A percentile compares a stretch with the other conserved stretches of the same genome.
Evolutionary conservation across 2,888 invertebrate species (phyloP).

Genomic region (Eupithecia tripunctaria): DNA sequence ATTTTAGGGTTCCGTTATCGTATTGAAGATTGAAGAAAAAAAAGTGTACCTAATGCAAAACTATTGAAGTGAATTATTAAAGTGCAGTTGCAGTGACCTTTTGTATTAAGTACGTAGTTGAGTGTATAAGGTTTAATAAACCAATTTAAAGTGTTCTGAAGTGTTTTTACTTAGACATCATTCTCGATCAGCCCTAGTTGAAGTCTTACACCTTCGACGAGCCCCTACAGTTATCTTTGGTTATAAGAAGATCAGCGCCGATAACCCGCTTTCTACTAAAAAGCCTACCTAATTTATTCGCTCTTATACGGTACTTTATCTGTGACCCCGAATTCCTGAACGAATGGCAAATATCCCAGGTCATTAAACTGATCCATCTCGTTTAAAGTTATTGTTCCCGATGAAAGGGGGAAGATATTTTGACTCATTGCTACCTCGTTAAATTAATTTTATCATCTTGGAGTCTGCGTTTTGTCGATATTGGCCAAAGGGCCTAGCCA

Average conservation of each 20-base stretch:
- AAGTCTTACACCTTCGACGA: too few species aligned
- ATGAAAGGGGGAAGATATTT: slow-evolving; percentile 1
- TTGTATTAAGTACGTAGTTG: too few species aligned
- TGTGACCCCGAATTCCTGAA: slow-evolving; percentile 35
- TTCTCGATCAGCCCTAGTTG: too few species aligned
- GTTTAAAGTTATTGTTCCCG: slow-evolving; percentile 17
- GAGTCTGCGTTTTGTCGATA: neutral
- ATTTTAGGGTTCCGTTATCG: neutral
- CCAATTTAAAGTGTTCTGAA: too few species aligned
- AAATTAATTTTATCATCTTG: neutral
- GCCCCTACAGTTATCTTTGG: too few species aligned
- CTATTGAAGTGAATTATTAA: too few species aligned
- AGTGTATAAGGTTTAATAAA: too few species aligned
- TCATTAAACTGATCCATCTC: slow-evolving; percentile 27
- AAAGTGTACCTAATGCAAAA: too few species aligned
- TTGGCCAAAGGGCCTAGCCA: too few species aligned
- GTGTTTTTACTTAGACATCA: too few species aligned
- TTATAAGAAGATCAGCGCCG: neutral
- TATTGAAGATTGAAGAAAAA: too few species aligned
- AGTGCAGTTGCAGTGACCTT: too few species aligned
- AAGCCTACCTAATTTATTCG: slow-evolving; percentile 35
- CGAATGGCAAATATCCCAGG: slow-evolving; percentile 36
- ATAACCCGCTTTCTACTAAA: slow-evolving; percentile 13
- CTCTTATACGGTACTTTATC: slow-evolving; percentile 43
- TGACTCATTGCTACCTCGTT: neutral